Evolutionary conservation across 2,797 vertebrate species (phyloP), one percentile per base, ranked within the genome.

Genomic region (Sciurus vulgaris): DNA sequence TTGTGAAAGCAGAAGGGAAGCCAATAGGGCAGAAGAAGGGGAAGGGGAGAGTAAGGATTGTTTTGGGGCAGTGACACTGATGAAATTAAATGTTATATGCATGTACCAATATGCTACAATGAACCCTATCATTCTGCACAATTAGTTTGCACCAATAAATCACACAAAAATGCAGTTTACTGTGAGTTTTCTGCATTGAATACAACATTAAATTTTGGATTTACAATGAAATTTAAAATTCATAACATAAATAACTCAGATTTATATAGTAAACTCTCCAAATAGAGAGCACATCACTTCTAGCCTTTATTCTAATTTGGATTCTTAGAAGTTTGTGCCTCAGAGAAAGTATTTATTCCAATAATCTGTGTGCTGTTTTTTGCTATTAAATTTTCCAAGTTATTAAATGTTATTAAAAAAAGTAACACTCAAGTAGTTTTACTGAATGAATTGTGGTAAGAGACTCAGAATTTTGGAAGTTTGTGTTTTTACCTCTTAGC

Each of bases 321-420:
- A 38, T 74, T 87, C 72, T 67, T 30, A 91, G 86, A 88, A 54
- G 61, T 61, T 83, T 54, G 61, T 85, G 69, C 59, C 83, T 91
- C 54, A 73, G 47, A 86, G 47, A 76, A 61, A 76, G 5, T 69
- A n/a, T 70, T 81, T 85, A 83, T 74, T 38, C 54, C 3, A 38
- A 17, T 4, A 44, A 54, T 70, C 51, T 67, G 10, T 76, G 13
- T 72, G 44, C 76, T 84, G n/a, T 41, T 61, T 87, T 90, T 84
- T 70, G 7, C 35, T 86, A 61, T 89, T 83, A 59, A 83, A 89
- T 38, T 89, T 96, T 91, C 41, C 30, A 84, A 30, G 33, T 74
- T 65, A 67, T 74, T 88, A 22, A 87, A 44, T 63, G 26, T 72
- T 93, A 61, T 76, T 67, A 72, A 67, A 93, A 76, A 65, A 86